Evolutionary conservation across 2,797 vertebrate genomes (phyloP).

Genomic region (Tapirus indicus): DNA sequence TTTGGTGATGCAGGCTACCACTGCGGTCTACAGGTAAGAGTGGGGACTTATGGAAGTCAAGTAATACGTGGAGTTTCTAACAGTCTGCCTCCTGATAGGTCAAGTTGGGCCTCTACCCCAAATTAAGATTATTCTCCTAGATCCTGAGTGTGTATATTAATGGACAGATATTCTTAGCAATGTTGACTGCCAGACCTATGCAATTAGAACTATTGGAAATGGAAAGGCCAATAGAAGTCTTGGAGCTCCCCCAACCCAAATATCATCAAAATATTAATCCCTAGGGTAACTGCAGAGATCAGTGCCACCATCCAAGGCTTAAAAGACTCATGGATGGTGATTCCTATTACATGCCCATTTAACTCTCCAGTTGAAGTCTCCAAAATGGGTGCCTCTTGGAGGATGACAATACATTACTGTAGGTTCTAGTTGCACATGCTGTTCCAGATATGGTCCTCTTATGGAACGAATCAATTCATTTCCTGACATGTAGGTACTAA

Average conservation of each 20-base stretch:
- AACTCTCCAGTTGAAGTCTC: background rate
- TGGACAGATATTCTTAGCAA: background rate
- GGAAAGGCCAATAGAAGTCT: background rate
- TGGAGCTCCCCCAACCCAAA: background rate
- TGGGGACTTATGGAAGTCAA: background rate
- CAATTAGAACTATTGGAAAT: background rate
- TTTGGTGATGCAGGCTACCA: background rate
- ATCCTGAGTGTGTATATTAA: background rate
- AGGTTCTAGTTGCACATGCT: background rate
- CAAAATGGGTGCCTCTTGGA: conserved; percentile 1
- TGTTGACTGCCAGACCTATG: background rate
- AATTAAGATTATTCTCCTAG: conserved; percentile 10
- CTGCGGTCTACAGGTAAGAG: background rate
- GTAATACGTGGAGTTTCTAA: background rate
- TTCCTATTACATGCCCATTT: background rate
- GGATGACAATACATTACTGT: background rate
- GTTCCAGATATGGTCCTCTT: background rate
- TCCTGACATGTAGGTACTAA: background rate
- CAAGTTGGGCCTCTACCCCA: background rate
- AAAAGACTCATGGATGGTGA: background rate
- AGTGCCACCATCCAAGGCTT: background rate
- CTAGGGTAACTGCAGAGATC: background rate
- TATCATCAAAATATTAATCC: conserved; percentile 3
- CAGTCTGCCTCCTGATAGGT: background rate
- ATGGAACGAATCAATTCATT: background rate